Evolutionary conservation across 2,888 invertebrate genomes (phyloP).

Genomic region (Morpho helenor): DNA sequence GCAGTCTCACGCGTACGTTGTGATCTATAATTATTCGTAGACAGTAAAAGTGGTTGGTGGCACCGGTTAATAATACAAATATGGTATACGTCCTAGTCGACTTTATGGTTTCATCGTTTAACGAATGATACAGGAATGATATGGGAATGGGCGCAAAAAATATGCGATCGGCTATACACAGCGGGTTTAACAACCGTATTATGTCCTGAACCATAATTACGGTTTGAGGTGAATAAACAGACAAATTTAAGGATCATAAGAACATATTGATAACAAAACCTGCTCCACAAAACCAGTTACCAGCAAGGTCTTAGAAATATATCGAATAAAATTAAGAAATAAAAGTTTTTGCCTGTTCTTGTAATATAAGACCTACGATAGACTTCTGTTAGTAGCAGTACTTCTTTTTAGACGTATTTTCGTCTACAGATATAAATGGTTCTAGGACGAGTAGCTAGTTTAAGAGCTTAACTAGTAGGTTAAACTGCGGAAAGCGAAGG

Average conservation of each 20-base stretch:
- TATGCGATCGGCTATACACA: conserved; percentile 53
- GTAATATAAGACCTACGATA: too few species aligned
- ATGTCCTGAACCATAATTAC: conserved; percentile 14
- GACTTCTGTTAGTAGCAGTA: too few species aligned
- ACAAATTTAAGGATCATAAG: conserved; percentile 9
- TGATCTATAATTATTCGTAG: conserved; percentile 24
- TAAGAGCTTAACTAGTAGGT: too few species aligned
- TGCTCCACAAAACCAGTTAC: too few species aligned
- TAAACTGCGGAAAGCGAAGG: too few species aligned
- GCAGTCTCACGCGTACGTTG: conserved; percentile 19
- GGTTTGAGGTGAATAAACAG: conserved; percentile 7
- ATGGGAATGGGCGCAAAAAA: conserved; percentile 57
- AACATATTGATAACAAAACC: background rate
- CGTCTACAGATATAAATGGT: too few species aligned
- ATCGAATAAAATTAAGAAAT: too few species aligned
- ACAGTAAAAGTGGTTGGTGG: conserved; percentile 24
- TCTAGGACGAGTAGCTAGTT: too few species aligned
- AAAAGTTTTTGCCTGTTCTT: too few species aligned
- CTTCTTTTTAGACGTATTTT: too few species aligned
- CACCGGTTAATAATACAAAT: conserved; percentile 32
- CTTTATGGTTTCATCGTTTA: conserved; percentile 40
- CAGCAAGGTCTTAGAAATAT: too few species aligned
- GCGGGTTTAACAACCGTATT: conserved; percentile 36
- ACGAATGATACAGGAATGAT: conserved; percentile 35
- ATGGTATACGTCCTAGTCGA: conserved; percentile 40